Percentiles rank a stretch among this genome's conserved stretches.
These are phyloP conservation scores for Pomatorhinus ruficollis DNA, from an alignment of 2,113 vertebrate species.

Conservation along the genomic window DNA sequence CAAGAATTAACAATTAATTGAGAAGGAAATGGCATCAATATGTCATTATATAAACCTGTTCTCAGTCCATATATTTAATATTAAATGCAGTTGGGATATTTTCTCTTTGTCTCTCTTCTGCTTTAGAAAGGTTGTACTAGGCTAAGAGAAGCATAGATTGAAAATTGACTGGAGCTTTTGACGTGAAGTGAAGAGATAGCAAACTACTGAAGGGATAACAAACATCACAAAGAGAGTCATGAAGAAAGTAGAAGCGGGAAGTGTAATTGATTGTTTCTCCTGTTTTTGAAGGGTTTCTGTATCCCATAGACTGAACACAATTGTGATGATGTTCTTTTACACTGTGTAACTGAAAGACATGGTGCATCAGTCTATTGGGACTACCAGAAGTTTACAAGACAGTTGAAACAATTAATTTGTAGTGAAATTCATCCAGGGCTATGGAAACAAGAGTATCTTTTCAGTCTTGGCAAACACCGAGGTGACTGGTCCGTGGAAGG, in stretches of 20 bases:
- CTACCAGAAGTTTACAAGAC: not conserved
- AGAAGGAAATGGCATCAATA: not conserved
- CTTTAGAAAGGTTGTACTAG: not conserved
- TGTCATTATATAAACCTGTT: not conserved
- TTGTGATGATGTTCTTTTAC: rapidly evolving
- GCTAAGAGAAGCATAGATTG: not conserved
- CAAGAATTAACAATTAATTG: not conserved
- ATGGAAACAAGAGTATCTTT: not conserved
- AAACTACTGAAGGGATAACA: not conserved
- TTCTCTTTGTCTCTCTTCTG: not conserved
- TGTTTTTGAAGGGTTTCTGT: not conserved
- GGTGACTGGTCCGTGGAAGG: not conserved
- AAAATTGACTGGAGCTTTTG: not conserved
- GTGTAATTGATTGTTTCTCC: not conserved
- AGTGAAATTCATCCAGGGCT: not conserved
- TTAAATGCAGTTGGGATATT: not conserved
- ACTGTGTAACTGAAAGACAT: not conserved
- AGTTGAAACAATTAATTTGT: not conserved
- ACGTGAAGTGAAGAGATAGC: not conserved
- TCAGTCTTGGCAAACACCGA: not conserved
- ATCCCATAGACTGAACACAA: not conserved
- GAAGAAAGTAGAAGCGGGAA: not conserved
- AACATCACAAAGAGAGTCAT: not conserved
- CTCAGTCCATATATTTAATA: not conserved
- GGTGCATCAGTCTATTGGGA: not conserved